phyloP scores from a whole-genome alignment of 37 sponge, comb jelly and placozoan species.

The Oopsacas minuta region DNA sequence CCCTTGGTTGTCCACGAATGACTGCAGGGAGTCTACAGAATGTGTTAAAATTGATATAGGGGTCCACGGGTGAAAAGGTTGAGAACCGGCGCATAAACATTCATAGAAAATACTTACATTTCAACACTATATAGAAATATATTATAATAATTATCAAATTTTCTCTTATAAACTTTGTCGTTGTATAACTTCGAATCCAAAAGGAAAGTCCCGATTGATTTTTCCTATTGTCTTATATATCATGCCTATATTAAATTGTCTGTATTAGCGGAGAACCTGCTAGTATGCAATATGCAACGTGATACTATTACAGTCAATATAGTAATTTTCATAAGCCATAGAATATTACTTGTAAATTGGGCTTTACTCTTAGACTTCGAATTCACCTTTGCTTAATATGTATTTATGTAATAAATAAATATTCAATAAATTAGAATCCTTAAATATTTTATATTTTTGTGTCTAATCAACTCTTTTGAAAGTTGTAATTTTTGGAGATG shows the following conservation, averaged over 20 bases:
- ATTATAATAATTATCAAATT: not conserved
- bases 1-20: too few relatives aligned
- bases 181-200: not conserved
- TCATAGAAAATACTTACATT: too few relatives aligned
- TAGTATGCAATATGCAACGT: too few relatives aligned
- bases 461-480: conserved; percentile 35
- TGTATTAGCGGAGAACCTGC: not conserved
- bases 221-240: not conserved
- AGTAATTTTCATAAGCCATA: not conserved
- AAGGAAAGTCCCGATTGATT: not conserved
- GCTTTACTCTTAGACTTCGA: not conserved
- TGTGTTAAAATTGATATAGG: too few relatives aligned
- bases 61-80: too few relatives aligned
- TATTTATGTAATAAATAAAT: not conserved
- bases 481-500: conserved; percentile 89
- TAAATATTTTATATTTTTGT: not conserved
- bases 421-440: not conserved
- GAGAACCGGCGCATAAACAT: too few relatives aligned
- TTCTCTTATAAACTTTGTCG: not conserved
- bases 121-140: not conserved
- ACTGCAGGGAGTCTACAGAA: too few relatives aligned
- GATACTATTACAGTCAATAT: not conserved
- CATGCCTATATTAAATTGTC: not conserved
- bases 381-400: not conserved
- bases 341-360: not conserved